Evolutionary conservation across 2,113 vertebrate species (phyloP).

Genomic region (Piaya cayana): DNA sequence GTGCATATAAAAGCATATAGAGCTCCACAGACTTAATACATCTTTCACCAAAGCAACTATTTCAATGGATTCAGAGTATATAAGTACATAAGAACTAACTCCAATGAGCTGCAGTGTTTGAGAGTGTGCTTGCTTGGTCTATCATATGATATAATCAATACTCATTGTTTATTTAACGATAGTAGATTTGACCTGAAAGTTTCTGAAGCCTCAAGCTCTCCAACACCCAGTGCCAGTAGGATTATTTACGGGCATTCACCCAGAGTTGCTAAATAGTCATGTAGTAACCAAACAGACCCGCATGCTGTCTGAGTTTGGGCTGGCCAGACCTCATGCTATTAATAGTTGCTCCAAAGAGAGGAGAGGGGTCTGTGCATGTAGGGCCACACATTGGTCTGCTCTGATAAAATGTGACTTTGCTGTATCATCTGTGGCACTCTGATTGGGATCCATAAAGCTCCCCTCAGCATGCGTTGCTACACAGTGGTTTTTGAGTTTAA

Average conservation of each 20-base stretch:
- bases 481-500: not conserved
- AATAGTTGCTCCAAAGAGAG: not conserved
- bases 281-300: not conserved
- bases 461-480: not conserved
- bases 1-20: not conserved
- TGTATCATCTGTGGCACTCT: not conserved
- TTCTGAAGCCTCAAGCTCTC: not conserved
- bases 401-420: not conserved
- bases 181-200: slow-evolving; percentile 19
- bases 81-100: not conserved
- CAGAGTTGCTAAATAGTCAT: not conserved
- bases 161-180: not conserved
- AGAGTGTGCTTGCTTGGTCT: not conserved
- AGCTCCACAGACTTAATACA: not conserved
- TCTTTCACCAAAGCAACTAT: not conserved
- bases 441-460: not conserved
- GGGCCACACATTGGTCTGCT: not conserved
- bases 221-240: not conserved
- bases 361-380: not conserved
- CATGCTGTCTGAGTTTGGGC: not conserved
- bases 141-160: slow-evolving; percentile 10
- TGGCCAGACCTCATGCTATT: not conserved
- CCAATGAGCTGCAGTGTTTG: not conserved
- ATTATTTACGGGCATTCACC: slow-evolving; percentile 8
- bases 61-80: not conserved